Percentiles rank a stretch among this genome's conserved stretches.
These are phyloP conservation scores for Hyperoplus lanceolatus DNA, from an alignment of 2,797 vertebrate species.

Conservation along the genomic window DNA sequence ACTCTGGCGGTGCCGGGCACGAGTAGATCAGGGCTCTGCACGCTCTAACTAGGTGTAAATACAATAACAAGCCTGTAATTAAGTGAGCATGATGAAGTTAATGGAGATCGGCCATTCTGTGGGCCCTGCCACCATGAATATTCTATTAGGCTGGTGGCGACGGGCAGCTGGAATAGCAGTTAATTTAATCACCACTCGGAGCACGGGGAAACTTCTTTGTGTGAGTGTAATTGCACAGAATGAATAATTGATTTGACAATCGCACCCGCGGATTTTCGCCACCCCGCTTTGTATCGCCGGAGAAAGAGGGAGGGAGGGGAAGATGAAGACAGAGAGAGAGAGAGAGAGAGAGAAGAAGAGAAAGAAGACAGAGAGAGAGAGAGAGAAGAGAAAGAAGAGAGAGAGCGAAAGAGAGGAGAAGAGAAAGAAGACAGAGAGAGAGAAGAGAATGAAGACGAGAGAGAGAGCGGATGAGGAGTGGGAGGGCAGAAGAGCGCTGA, in stretches of 20 bases:
- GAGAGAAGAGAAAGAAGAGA: conserved; percentile 5
- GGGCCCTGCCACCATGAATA: conserved; percentile 99
- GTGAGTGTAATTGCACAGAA: conserved; percentile 99
- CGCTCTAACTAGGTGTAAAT: conserved; percentile 99
- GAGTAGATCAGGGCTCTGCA: conserved; percentile 99
- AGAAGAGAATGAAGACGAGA: conserved; percentile 47
- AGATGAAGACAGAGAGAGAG: conserved; percentile 30
- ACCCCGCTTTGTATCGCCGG: conserved; percentile 94
- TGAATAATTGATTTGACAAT: conserved; percentile 99
- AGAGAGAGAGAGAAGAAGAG: conserved; percentile 28
- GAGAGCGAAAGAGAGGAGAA: conserved; percentile 14
- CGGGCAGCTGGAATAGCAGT: conserved; percentile 99
- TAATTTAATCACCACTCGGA: conserved; percentile 99
- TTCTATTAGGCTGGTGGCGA: conserved; percentile 99
- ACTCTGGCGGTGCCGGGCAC: conserved; percentile 77
- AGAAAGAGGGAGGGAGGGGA: conserved; percentile 60
- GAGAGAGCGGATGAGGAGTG: conserved; percentile 86
- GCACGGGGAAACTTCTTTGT: conserved; percentile 99
- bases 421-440: conserved; percentile 38
- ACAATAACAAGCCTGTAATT: conserved; percentile 99
- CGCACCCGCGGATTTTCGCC: conserved; percentile 99
- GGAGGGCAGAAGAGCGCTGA: conserved; percentile 63
- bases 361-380: conserved; percentile 22
- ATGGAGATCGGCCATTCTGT: conserved; percentile 99
- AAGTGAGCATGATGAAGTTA: conserved; percentile 99